A percentile compares a stretch with the other conserved stretches of the same genome.
Evolutionary conservation across 2,113 vertebrate species (phyloP).

Genomic region (Pollimyrus isidori): DNA sequence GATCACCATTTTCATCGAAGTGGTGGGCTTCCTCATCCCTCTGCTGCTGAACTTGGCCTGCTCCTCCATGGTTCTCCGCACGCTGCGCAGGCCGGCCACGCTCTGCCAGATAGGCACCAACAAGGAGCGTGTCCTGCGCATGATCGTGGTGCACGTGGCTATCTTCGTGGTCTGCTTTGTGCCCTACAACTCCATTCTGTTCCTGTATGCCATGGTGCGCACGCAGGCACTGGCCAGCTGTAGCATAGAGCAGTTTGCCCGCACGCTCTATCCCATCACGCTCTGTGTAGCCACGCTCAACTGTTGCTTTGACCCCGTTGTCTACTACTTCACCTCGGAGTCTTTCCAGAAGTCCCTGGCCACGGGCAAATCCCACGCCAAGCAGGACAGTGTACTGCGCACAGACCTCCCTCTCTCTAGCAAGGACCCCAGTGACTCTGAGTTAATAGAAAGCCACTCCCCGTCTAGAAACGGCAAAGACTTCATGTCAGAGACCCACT

Average conservation of each 20-base stretch:
- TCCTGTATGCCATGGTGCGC: conserved; percentile 86
- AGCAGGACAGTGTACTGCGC: conserved; percentile 74
- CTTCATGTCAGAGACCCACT: conserved; percentile 51
- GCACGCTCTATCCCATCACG: conserved; percentile 87
- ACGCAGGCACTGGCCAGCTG: conserved; percentile 85
- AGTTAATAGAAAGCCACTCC: conserved; percentile 51
- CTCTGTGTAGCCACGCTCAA: conserved; percentile 88
- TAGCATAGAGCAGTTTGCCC: conserved; percentile 78
- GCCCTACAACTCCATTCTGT: conserved; percentile 92
- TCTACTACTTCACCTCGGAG: conserved; percentile 96
- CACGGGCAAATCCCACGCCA: conserved; percentile 68
- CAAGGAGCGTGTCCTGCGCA: conserved; percentile 86
- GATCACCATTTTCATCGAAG: conserved; percentile 98
- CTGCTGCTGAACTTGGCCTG: conserved; percentile 85
- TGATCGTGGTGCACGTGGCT: conserved; percentile 89
- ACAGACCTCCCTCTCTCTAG: conserved; percentile 62
- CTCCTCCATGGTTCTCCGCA: conserved; percentile 88
- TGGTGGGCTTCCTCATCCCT: conserved; percentile 90
- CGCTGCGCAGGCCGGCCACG: conserved; percentile 77
- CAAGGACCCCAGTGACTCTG: conserved; percentile 59
- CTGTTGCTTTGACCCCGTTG: conserved; percentile 94
- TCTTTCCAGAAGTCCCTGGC: conserved; percentile 94
- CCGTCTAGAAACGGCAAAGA: conserved; percentile 75
- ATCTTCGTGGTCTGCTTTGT: conserved; percentile 95
- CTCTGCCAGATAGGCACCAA: conserved; percentile 85